phyloP scores from a whole-genome alignment of 2,888 invertebrate species.

The Erebia aethiops region DNA sequence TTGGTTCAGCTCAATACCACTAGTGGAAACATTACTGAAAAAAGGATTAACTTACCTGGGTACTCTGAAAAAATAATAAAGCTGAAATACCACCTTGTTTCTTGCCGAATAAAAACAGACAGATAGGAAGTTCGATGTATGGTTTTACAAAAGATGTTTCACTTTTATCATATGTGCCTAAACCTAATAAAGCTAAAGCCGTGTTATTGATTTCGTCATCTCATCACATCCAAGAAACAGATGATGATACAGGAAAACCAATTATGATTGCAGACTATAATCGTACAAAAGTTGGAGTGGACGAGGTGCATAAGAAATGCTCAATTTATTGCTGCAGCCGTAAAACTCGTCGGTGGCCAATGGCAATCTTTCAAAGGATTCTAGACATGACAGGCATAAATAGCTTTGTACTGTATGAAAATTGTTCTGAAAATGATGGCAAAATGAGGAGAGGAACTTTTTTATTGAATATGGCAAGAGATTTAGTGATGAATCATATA shows the following conservation, averaged over 20 bases:
- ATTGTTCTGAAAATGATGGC: slow-evolving; percentile 24
- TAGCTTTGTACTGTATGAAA: slow-evolving; percentile 27
- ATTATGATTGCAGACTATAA: slow-evolving; percentile 36
- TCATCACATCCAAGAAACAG: slow-evolving; percentile 33
- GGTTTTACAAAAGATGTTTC: slow-evolving; percentile 15
- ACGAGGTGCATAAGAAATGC: slow-evolving; percentile 32
- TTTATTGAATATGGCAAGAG: slow-evolving; percentile 24
- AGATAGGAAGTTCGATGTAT: slow-evolving; percentile 38
- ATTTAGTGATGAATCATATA: slow-evolving; percentile 26
- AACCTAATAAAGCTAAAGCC: too few relatives aligned
- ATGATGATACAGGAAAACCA: slow-evolving; percentile 33
- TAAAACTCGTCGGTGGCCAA: slow-evolving; percentile 7
- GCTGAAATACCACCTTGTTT: too few relatives aligned
- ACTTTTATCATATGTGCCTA: slow-evolving; percentile 29
- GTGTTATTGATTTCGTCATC: slow-evolving; percentile 30
- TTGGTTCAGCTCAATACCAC: slow-evolving; percentile 45
- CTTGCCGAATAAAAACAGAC: slow-evolving; percentile 29
- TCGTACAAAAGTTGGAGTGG: slow-evolving; percentile 38
- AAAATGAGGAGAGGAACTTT: slow-evolving; percentile 25
- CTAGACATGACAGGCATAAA: slow-evolving; percentile 20
- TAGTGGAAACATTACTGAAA: slow-evolving; percentile 33
- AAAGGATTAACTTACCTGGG: slow-evolving; percentile 2
- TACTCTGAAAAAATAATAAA: not conserved
- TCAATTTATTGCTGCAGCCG: slow-evolving; percentile 29
- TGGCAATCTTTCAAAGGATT: slow-evolving; percentile 6